Evolutionary conservation across 2,888 invertebrate genomes (phyloP).

Genomic region (Sesamia inferens): DNA sequence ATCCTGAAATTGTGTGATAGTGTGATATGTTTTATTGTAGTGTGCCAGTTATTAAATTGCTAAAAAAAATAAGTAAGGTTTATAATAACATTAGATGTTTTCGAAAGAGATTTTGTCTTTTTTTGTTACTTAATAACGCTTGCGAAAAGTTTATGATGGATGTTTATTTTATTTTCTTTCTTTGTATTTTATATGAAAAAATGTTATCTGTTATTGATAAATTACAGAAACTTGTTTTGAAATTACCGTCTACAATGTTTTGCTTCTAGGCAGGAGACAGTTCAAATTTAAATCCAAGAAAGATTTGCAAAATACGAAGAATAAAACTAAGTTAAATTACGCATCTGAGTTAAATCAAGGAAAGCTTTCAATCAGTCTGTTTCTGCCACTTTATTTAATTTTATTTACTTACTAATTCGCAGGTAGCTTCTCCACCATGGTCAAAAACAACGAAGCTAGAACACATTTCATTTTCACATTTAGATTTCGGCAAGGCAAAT

Average conservation of each 20-base stretch:
- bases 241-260: background rate
- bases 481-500: too few relatives aligned
- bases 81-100: too few relatives aligned
- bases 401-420: background rate
- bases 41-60: background rate
- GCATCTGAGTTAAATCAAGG: too few relatives aligned
- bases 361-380: slow-evolving; percentile 7
- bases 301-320: background rate
- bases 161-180: background rate
- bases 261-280: background rate
- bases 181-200: background rate
- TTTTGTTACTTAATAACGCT: background rate
- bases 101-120: too few relatives aligned
- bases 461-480: too few relatives aligned
- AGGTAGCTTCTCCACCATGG: background rate
- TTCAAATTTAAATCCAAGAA: background rate
- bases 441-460: background rate
- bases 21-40: background rate
- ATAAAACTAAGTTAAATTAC: background rate
- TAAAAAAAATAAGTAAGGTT: background rate
- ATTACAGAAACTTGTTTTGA: background rate
- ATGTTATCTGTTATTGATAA: background rate
- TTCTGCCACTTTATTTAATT: slow-evolving; percentile 1
- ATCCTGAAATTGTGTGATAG: background rate
- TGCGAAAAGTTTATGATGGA: slow-evolving; percentile 6